Conservation (phyloP, 2,888 invertebrate species). For the Lasiommata megera region DNA sequence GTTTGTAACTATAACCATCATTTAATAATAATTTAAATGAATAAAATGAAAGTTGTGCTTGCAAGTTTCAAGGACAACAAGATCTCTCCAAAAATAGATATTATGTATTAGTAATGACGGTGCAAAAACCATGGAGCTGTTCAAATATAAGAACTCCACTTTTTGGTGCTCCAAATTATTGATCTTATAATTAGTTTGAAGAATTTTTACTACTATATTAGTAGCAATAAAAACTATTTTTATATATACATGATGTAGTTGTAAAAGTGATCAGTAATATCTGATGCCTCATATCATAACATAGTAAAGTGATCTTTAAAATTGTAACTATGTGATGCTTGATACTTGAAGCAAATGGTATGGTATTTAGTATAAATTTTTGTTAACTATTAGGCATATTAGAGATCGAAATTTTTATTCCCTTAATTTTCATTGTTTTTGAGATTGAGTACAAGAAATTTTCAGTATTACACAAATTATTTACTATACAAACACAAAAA, state of each 20-base stretch:
- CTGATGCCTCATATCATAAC: not conserved
- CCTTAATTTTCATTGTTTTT: conserved; percentile 8
- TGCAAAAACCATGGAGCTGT: conserved; percentile 20
- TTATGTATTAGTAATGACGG: conserved; percentile 21
- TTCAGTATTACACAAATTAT: conserved; percentile 26
- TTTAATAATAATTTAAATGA: conserved; percentile 15
- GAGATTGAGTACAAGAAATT: conserved; percentile 28
- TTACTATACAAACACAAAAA: conserved; percentile 5
- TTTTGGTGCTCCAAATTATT: conserved; percentile 25
- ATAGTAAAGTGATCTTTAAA: not conserved
- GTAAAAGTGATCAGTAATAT: not conserved
- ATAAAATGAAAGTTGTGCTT: conserved; percentile 16
- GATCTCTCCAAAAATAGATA: conserved; percentile 30
- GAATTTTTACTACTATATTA: conserved; percentile 24
- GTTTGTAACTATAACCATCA: conserved; percentile 5
- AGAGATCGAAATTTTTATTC: conserved; percentile 6
- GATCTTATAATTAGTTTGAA: conserved; percentile 9
- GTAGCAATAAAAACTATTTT: conserved; percentile 20
- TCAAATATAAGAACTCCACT: conserved; percentile 9
- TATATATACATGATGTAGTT: conserved; percentile 1
- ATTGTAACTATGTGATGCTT: too few relatives aligned
- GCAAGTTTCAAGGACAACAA: conserved; percentile 22
- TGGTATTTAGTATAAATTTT: not conserved
- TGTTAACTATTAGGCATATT: not conserved
- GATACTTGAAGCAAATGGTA: not conserved